Evolutionary conservation across 37 sponge, comb jelly and placozoan genomes (phyloP), one percentile per base, ranked within the genome.

Genomic region (Petrosia ficiformis): DNA sequence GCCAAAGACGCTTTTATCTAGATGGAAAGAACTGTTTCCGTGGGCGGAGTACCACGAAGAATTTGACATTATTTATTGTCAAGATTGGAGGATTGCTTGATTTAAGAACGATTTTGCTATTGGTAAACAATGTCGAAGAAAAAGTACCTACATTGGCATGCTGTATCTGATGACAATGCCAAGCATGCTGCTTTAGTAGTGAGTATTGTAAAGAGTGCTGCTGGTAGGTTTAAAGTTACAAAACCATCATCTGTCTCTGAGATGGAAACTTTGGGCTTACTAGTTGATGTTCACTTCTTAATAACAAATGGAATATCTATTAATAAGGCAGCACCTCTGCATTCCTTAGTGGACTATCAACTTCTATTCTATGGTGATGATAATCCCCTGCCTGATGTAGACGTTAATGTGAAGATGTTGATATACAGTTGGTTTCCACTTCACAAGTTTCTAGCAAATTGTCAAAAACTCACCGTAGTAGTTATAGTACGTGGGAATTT

Each of bases 401-500:
- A n/a, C n/a, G n/a, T n/a, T n/a, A n/a, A n/a, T n/a, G n/a, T n/a
- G n/a, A n/a, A n/a, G n/a, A n/a, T n/a, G n/a, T n/a, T n/a, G n/a
- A n/a, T n/a, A n/a, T n/a, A n/a, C n/a, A n/a, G n/a, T n/a, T n/a
- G n/a, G n/a, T n/a, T n/a, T n/a, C n/a, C n/a, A n/a, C n/a, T n/a
- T n/a, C n/a, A n/a, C n/a, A n/a, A n/a, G n/a, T n/a, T n/a, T n/a
- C n/a, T n/a, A n/a, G n/a, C n/a, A n/a, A n/a, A n/a, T n/a, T n/a
- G n/a, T n/a, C n/a, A n/a, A n/a, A n/a, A n/a, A n/a, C 66, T 16
- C 66, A 64, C 21, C 29, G 66, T 25, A 64, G 66, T 29, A 64
- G 19, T 64, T 64, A 64, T 28, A 64, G 66, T 16, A 64, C 66
- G 11, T 64, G 66, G 66, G 66, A 64, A 16, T 64, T 64, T 64